Evolutionary conservation across 2,888 invertebrate genomes (phyloP), one percentile per base, ranked within the genome.

Genomic region (Tipula unca): DNA sequence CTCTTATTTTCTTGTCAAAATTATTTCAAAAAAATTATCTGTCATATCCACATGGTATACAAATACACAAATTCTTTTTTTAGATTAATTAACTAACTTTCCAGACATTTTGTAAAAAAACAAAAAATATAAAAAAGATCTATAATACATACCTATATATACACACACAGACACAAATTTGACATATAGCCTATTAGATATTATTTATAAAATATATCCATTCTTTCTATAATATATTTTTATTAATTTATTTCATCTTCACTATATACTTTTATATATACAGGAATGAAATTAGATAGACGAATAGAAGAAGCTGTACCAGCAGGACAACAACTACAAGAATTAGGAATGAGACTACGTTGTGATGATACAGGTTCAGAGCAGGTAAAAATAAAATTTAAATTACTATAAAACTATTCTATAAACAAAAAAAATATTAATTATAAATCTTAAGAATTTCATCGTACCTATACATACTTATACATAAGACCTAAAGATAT

Each of bases 281-380:
- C 89, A 91, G 88, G 92, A 90, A 86, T 91, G 90, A 88, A 92
- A 89, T 90, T 95, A 88, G 95, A 95, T 88, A 92, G 93, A 88
- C 92, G 93, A 88, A 93, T 93, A 87, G 94, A 93, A 89, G 94
- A 94, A 89, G 94, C 94, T 85, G 94, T 93, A n/a, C 94, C 94
- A 4, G 95, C 94, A 87, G 95, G 94, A 85, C 94, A 94, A 87
- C 93, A 94, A 88, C 91, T 94, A 14, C 93, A 94, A 89, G 93
- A 94, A 86, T 89, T 93, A 87, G 93, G 93, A 17, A 89, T 91
- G 90, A 89, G 93, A 87, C 87, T 91, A 88, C 89, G 91, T 87
- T 91, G 90, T 88, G 94, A 94, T 90, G 93, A 93, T 25, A 90
- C 91, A 87, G 90, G 90, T 87, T 94, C 94, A 0, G 93, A 93